Conservation (phyloP, 1,140 invertebrate genomes). For the Mamestra configurata region DNA sequence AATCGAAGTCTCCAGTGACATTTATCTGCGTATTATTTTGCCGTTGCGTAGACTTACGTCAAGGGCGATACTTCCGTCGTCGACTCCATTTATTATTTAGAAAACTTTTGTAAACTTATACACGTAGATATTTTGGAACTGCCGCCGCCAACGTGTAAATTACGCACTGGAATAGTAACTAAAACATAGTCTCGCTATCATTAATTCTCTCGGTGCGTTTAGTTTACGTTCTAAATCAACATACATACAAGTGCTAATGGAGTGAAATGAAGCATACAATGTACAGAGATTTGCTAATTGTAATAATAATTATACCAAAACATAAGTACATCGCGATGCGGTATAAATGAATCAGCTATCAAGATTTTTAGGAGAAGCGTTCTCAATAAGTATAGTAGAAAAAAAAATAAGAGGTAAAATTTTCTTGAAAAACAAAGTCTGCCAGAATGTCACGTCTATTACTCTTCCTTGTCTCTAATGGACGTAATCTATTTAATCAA, state of each 20-base stretch:
- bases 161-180: constrained; percentile 67
- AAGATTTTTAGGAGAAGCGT: too few species aligned
- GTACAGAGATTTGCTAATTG: neutral
- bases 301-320: constrained; percentile 31
- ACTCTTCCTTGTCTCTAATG: neutral
- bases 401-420: too few species aligned
- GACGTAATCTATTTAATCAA: constrained; percentile 15
- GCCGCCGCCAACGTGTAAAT: constrained; percentile 69
- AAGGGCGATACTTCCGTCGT: constrained; percentile 77
- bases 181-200: constrained; percentile 69
- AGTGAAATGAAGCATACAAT: constrained; percentile 68
- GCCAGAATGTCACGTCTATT: neutral
- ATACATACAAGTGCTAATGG: constrained; percentile 73
- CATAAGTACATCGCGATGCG: too few species aligned
- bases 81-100: constrained; percentile 78
- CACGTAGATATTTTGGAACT: constrained; percentile 75
- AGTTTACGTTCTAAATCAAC: constrained; percentile 72
- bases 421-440: neutral
- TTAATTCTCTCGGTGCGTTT: constrained; percentile 69
- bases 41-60: constrained; percentile 61
- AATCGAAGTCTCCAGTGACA: constrained; percentile 60
- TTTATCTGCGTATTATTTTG: constrained; percentile 65
- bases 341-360: too few species aligned
- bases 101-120: constrained; percentile 70
- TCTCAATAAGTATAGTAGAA: too few species aligned